A percentile compares a stretch with the other conserved stretches of the same genome.
These are phyloP conservation scores for Tanytarsus gracilentus DNA, from an alignment of 2,888 invertebrate species.

Conservation along the genomic window DNA sequence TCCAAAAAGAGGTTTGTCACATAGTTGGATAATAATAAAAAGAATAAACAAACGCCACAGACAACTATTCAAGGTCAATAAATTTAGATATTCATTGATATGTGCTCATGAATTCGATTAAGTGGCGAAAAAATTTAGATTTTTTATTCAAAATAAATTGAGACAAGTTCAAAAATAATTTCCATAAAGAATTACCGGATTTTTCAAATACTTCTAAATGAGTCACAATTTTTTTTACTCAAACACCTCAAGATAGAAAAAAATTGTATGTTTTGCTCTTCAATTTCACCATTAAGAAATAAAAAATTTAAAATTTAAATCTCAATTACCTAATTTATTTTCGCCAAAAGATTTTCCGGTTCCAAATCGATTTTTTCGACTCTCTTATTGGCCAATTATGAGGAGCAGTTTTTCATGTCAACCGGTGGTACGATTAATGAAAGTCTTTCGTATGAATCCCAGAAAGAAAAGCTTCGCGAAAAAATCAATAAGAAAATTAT, in stretches of 20 bases:
- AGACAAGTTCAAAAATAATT: neutral
- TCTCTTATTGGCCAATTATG: constrained; percentile 3
- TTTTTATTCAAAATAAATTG: neutral
- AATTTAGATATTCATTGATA: too few species aligned
- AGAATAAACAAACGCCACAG: neutral
- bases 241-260: too few species aligned
- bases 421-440: neutral
- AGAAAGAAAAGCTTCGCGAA: neutral
- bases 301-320: too few species aligned
- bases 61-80: neutral
- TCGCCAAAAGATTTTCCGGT: neutral
- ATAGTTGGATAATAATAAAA: neutral
- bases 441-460: neutral
- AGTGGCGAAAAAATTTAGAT: neutral
- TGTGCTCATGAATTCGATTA: neutral
- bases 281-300: too few species aligned
- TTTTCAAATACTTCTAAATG: neutral
- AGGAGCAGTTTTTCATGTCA: constrained; percentile 1
- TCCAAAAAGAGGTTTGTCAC: neutral
- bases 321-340: too few species aligned
- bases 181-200: neutral
- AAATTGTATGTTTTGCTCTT: too few species aligned
- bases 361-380: constrained; percentile 10
- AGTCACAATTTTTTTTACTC: neutral
- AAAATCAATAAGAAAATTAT: neutral